These are phyloP conservation scores for Muscina levida DNA, from an alignment of 2,888 invertebrate genomes.

Conservation along the genomic window DNA sequence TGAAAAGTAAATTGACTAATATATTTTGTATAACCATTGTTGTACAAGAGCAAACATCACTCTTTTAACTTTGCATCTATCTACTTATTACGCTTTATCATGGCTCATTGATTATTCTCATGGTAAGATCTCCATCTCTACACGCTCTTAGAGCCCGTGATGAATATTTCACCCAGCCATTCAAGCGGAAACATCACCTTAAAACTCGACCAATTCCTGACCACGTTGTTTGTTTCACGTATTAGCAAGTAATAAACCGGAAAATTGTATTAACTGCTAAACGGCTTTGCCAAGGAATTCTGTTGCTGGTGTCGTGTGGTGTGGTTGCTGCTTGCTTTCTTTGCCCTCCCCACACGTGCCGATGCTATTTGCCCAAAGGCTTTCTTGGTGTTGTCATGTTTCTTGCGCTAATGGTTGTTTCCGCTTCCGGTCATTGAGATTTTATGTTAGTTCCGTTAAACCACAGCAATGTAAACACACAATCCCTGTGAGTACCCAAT, in stretches of 20 bases:
- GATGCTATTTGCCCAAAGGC: conserved; percentile 53
- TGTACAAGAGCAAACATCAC: no score
- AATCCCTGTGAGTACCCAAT: conserved; percentile 5
- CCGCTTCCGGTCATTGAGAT: conserved; percentile 77
- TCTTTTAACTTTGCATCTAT: no score
- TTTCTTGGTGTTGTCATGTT: conserved; percentile 34
- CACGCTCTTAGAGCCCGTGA: no score
- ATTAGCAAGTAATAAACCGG: conserved; percentile 63
- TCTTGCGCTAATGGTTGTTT: conserved; percentile 55
- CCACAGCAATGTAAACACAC: conserved; percentile 46
- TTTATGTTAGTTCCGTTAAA: conserved; percentile 40
- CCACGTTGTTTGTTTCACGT: conserved; percentile 15
- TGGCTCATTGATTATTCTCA: no score
- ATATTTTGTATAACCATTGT: no score
- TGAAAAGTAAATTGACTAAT: no score
- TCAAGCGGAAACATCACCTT: conserved; percentile 23
- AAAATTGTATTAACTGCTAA: conserved; percentile 61
- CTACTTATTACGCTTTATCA: no score
- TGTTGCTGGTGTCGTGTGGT: conserved; percentile 43
- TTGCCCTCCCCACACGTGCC: conserved; percentile 56
- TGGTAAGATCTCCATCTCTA: no score
- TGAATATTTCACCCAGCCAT: conserved; percentile 6
- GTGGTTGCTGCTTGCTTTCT: no score
- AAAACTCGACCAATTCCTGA: neutral
- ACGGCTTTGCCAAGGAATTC: conserved; percentile 50